Base-by-base conservation (phyloP, 2,113 vertebrate species). In the Pseudolaguvia tuberculata region DNA sequence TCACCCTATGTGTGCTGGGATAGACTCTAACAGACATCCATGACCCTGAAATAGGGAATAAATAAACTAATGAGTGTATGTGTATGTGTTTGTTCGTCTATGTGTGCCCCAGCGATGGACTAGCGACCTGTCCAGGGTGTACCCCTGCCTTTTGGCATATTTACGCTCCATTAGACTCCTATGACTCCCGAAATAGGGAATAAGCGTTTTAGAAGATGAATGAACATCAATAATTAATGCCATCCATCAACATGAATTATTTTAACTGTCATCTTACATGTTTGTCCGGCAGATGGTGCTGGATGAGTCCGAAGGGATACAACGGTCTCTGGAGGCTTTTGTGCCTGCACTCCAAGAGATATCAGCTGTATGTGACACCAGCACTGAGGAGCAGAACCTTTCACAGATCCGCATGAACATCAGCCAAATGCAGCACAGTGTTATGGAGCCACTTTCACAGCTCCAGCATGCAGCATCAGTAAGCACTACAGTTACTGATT, bases 261-360 rank as follows among this genome's bases (percentile, higher is more conserved):
- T 57, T 47, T 73, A 14, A 17, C 71, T 73, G 57, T 62, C 21
- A 52, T 56, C 29, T 57, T 31, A 57, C n/a, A 52, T 50, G n/a
- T 72, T 66, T 55, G 57, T 11, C 35, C 57, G 45, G 0, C 77
- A 98, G 96, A 89, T 96, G 89, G 91, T 94, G 72, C 87, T 96
- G 85, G 94, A 96, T 72, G 96, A 98, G 79, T 93, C 91, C 0
- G 91, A 93, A 78, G 91, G 95, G 85, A 95, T 94, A 81, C 89
- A 91, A 35, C 84, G 75, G 51, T 75, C 88, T 71, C 85, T 98
- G 21, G 88, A 88, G 10, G 81, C 81, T 7, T 82, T 94, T 79
- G 84, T 76, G 48, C 79, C 88, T 0, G 89, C 90, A 72, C 81
- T 98, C 50, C 87, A 88, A 63, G 94, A 96, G 50, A 85, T 97